Conservation (phyloP, 2,888 invertebrate species). For the Arrhopalites spinosus region DNA sequence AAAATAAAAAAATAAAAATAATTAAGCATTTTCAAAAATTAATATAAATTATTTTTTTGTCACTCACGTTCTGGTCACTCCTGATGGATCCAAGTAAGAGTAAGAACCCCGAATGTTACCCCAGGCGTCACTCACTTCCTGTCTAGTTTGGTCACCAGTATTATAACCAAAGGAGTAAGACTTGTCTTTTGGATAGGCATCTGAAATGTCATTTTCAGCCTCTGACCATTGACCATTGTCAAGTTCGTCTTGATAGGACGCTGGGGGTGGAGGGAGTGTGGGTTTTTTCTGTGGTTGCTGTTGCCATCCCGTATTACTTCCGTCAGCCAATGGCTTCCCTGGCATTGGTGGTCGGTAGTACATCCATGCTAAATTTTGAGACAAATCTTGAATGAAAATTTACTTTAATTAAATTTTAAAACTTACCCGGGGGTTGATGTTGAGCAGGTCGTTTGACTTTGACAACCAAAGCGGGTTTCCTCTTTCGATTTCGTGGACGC, state of each 20-base stretch:
- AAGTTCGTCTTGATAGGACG: neutral
- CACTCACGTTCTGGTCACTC: slow-evolving; percentile 43
- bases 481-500: slow-evolving; percentile 29
- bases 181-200: slow-evolving; percentile 43
- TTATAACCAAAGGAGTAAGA: slow-evolving; percentile 52
- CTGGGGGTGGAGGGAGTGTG: neutral
- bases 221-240: neutral
- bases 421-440: neutral
- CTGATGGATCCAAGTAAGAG: slow-evolving; percentile 45
- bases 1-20: too few relatives aligned
- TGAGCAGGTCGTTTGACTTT: slow-evolving; percentile 45
- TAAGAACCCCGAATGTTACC: slow-evolving; percentile 50
- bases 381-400: too few relatives aligned
- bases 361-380: slow-evolving; percentile 37
- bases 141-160: slow-evolving; percentile 44
- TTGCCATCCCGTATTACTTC: neutral
- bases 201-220: slow-evolving; percentile 4
- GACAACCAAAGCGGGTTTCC: slow-evolving; percentile 50
- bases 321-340: neutral
- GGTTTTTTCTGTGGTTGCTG: neutral
- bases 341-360: slow-evolving; percentile 41
- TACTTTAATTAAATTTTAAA: too few relatives aligned
- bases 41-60: too few relatives aligned
- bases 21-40: too few relatives aligned
- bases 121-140: slow-evolving; percentile 45